Base-by-base conservation (phyloP, 30 jellyfish, hydroid and myxozoan genomes). In the Nemopilema nomurai region DNA sequence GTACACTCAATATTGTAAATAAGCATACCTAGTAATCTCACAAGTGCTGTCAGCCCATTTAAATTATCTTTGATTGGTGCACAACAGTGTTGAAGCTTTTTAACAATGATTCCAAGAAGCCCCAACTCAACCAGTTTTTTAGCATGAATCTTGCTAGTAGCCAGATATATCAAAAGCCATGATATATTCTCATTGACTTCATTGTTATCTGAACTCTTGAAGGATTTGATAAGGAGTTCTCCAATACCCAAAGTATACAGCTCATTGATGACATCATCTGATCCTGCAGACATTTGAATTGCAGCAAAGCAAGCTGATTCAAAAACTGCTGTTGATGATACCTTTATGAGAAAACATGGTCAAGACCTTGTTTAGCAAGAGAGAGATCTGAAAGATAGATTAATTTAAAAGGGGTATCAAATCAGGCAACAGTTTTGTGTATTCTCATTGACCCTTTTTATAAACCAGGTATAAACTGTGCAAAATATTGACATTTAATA, bases 241-340 rank as follows among this genome's bases (percentile, higher is more conserved):
- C 86, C 82, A 9, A 83, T 20, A 0, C 88, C 88, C 71, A 89
- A 8, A 0, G 88, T 70, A 16, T 88, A 18, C 30, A 93, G 79
- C 23, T 79, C 96, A 18, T 69, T 19, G 20, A 41, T 50, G 22
- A 85, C 65, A 3, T 82, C 81, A 29, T 83, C 96, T 23, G 57
- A 49, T 7, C 90, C 79, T 51, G 87, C 89, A 29, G 90, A 68
- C 67, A 93, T 41, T 73, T 88, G 84, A 69, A 91, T 75, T 26
- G 89, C 70, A 9, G 95, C 91, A 69, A 81, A 93, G 1, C 89
- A 68, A 8, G 95, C 90, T 63, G 98, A 69, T 62, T 93, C 97
- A 16, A 88, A 28, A 21, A 74, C 78, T 51, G 90, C 78, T 1
- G 82, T 71, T 33, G 83, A 71, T 28, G 20, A 51, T 63, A 76